Conservation (phyloP, 2,797 vertebrate species). For the Characodon lateralis region DNA sequence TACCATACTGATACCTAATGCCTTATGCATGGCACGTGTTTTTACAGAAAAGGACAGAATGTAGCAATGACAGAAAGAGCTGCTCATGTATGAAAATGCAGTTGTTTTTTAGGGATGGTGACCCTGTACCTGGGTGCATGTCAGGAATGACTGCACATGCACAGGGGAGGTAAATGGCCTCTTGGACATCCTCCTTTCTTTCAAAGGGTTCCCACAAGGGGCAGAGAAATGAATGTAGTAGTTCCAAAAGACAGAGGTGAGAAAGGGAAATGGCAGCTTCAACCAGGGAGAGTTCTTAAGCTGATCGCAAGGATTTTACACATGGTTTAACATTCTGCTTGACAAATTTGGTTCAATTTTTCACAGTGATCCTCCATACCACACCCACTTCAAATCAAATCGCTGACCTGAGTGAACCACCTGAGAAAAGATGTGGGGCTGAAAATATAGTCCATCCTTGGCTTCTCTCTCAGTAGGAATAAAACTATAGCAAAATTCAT, state of each 20-base stretch:
- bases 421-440: constrained; percentile 53
- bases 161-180: constrained; percentile 62
- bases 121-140: constrained; percentile 45
- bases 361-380: constrained; percentile 69
- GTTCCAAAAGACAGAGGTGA: constrained; percentile 71
- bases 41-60: constrained; percentile 2
- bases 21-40: neutral
- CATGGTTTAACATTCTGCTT: constrained; percentile 80
- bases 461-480: constrained; percentile 23
- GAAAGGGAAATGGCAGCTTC: constrained; percentile 37
- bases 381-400: constrained; percentile 70
- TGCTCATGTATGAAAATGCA: constrained; percentile 2
- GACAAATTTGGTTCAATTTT: constrained; percentile 77
- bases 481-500: constrained; percentile 13
- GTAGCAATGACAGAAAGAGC: constrained; percentile 14
- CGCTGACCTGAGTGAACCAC: constrained; percentile 60
- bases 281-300: constrained; percentile 73
- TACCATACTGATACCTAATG: constrained; percentile 7
- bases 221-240: constrained; percentile 66
- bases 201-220: constrained; percentile 53
- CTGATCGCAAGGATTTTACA: constrained; percentile 76
- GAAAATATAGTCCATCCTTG: constrained; percentile 32
- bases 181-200: constrained; percentile 70
- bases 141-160: constrained; percentile 46
- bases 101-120: constrained; percentile 36